Evolutionary conservation across 2,797 vertebrate genomes (phyloP), one percentile per base, ranked within the genome.

Genomic region (Pampus argenteus): DNA sequence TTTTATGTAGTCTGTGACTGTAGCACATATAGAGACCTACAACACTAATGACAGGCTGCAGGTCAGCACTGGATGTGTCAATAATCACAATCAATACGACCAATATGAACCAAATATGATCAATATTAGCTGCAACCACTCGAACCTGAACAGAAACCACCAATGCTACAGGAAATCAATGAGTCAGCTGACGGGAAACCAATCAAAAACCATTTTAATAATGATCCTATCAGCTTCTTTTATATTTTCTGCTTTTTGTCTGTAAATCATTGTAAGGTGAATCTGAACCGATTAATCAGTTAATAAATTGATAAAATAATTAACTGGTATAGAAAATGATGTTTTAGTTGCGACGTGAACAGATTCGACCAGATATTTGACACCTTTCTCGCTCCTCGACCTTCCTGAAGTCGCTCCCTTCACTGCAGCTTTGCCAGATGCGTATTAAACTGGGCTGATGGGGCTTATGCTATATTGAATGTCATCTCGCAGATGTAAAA

Each of bases 401-500:
- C 84, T 71, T 45, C 54, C 26, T 77, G 31, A 51, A 50, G n/a
- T n/a, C n/a, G n/a, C n/a, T n/a, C 40, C 78, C 78, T 57, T 47
- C 48, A 63, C 78, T 57, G 72, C 26, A 73, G 67, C 79, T 84
- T 87, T 83, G 61, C 74, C 42, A 78, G 85, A 68, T 71, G 70
- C 72, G 71, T 78, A 81, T 89, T 86, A 89, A 89, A 91, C 70
- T 52, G 72, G 45, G 51, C 55, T 63, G 84, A 81, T 86, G 57
- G 73, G 81, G 79, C 90, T 89, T 89, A 90, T 65, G 71, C 86
- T 87, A 85, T 91, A 93, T 91, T 86, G 83, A 90, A 88, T 85
- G 89, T 91, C 91, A 92, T 89, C 85, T 84, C 8, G 45, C 82
- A 89, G 69, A 72, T 86, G 83, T 81, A 69, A 90, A 92, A 91